These are phyloP conservation scores for Callorhinus ursinus DNA, from an alignment of 2,113 vertebrate genomes.

Conservation along the genomic window DNA sequence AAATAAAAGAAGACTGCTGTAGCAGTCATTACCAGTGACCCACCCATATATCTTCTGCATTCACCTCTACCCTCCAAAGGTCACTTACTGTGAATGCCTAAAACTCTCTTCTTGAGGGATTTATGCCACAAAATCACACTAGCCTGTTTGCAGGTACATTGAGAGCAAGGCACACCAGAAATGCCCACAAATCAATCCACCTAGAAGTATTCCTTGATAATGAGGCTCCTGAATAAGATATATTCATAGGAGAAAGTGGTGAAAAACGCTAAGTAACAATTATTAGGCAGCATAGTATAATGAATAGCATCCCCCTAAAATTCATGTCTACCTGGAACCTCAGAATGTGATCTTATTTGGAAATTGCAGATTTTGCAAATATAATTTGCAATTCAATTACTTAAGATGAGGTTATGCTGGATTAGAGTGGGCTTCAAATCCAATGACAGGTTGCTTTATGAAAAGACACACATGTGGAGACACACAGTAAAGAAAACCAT, in stretches of 20 bases:
- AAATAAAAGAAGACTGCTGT: background rate
- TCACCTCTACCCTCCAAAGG: background rate
- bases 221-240: background rate
- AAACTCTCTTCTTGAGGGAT: background rate
- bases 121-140: background rate
- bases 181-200: background rate
- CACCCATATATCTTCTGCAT: background rate
- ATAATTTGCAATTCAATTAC: background rate
- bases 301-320: background rate
- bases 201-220: background rate
- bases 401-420: background rate
- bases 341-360: background rate
- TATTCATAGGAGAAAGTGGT: background rate
- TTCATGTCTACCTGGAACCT: background rate
- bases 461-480: background rate
- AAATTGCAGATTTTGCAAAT: background rate
- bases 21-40: background rate
- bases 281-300: background rate
- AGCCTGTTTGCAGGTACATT: background rate
- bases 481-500: background rate
- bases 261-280: background rate
- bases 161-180: background rate
- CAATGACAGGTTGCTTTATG: background rate
- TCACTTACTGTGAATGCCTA: background rate
- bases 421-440: background rate